phyloP scores from a whole-genome alignment of 2,888 invertebrate species.

The Cheilosia soror region DNA sequence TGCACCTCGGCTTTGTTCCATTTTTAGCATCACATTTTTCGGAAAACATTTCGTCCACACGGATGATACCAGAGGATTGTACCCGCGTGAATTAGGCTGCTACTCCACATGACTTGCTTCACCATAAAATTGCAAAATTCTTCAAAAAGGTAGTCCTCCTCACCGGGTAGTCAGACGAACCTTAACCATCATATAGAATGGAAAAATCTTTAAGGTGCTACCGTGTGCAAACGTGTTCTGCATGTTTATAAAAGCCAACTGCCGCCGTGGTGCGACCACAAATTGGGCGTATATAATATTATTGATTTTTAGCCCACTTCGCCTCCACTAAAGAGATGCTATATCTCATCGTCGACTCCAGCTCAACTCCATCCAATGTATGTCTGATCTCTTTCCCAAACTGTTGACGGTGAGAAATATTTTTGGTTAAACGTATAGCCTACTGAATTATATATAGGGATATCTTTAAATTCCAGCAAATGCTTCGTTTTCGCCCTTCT shows the following conservation, averaged over 20 bases:
- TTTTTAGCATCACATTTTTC: constrained; percentile 27
- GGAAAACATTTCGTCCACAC: neutral
- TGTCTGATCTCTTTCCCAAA: constrained; percentile 27
- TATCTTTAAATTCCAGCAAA: constrained; percentile 21
- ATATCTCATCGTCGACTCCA: neutral
- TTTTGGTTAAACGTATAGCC: constrained; percentile 10
- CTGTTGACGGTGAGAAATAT: constrained; percentile 35
- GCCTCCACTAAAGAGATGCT: neutral
- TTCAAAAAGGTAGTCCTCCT: constrained; percentile 4
- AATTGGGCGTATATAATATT: neutral
- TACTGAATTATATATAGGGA: neutral
- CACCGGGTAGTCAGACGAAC: constrained; percentile 14
- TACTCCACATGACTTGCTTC: constrained; percentile 19
- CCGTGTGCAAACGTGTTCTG: constrained; percentile 60
- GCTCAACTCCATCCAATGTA: neutral
- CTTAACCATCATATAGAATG: neutral
- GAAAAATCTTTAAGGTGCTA: constrained; percentile 50
- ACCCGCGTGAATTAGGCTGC: constrained; percentile 40
- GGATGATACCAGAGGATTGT: constrained; percentile 14
- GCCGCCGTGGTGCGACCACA: constrained; percentile 4
- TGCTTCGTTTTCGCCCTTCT: constrained; percentile 1
- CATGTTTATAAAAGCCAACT: constrained; percentile 27
- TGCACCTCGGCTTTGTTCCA: constrained; percentile 10
- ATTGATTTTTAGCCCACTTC: constrained; percentile 25
- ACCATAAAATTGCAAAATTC: constrained; percentile 29